Evolutionary conservation across 2,888 invertebrate species (phyloP), one percentile per base, ranked within the genome.

Genomic region (Tromatobia lineatoria): DNA sequence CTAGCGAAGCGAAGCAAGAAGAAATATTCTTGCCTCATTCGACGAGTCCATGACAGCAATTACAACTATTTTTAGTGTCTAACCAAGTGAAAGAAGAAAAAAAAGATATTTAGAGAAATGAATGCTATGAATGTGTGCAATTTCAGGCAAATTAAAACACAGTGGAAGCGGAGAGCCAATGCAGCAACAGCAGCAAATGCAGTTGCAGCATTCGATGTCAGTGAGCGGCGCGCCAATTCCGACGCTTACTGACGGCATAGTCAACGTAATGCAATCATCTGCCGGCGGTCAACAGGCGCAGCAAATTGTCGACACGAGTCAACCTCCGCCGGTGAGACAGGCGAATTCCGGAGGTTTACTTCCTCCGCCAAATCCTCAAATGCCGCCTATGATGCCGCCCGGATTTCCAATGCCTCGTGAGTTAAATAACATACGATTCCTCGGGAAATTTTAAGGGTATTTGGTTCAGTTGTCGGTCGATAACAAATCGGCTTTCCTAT

Each of bases 301-400:
- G 77, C 92, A 87, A 74, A 88, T 94, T 38, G 94, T 95, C n/a
- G 96, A 96, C 86, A 96, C 96, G 3, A 95, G 95, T 88, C 96
- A 96, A 91, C 96, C 96, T 8, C 96, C 96, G 2, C 93, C 93
- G 11, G 92, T 93, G 7, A 90, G 93, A 75, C 94, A 94, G 69
- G 94, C 94, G 29, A 95, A 95, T 3, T 93, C 94, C 85, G 90
- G 94, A 75, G 83, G 94, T 78, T 91, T 95, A 7, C 88, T 95
- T 77, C 93, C 95, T 47, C 92, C 92, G 11, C 92, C 93, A 2
- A 93, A 92, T 82, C 89, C 93, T 38, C 93, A 92, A 71, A 84
- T 93, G 25, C 91, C 92, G 81, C 91, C 92, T 83, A 94, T 94
- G 93, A 93, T 94, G 90, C 93, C 93, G 13, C 94, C 95, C 11